Evolutionary conservation across 2,888 invertebrate species (phyloP), one percentile per base, ranked within the genome.

Genomic region (Tetramorium bicarinatum): DNA sequence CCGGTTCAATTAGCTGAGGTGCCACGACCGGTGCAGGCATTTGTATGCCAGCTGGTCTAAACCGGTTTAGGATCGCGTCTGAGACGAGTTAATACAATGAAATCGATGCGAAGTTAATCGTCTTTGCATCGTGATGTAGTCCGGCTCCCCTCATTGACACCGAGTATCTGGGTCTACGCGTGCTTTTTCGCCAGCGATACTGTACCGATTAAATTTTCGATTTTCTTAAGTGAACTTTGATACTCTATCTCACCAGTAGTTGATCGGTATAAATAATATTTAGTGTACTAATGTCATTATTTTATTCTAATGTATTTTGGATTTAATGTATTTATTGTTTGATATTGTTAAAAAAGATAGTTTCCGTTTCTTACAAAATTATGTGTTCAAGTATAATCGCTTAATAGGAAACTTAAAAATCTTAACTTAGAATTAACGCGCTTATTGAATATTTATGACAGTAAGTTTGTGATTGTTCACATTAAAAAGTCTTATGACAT

Each of bases 71-170:
- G 83, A 88, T 86, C 77, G 82, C 21, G 44, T 49, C 62, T 75
- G 82, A 81, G 75, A 56, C 54, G 64, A 83, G 85, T 87, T 91
- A 87, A 90, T 87, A 90, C 91, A 90, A 89, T 91, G 91, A 91
- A 91, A 91, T 91, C 89, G 91, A 91, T 90, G 89, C 90, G 82
- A 88, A 88, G 87, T 90, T 88, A 90, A 90, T 90, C 90, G 86
- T 81, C 84, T 75, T 81, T 66, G 56, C 66, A 41, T 56, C 49
- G 69, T 29, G 38, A 59, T 59, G 52, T 34, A 66, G 61, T 13
- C 64, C 49, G 18, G 9, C 66, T 29, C n/a, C 54, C 38, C 41
- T 59, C 54, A 34, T 44, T 34, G 47, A 82, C 56, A 41, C 67
- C 25, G 21, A 59, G 6, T 41, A 21, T 25, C 59, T 49, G 11